Percentiles rank a stretch among this genome's conserved stretches.
Conservation (phyloP, 2,113 vertebrate genomes). For the Caracal caracal region DNA sequence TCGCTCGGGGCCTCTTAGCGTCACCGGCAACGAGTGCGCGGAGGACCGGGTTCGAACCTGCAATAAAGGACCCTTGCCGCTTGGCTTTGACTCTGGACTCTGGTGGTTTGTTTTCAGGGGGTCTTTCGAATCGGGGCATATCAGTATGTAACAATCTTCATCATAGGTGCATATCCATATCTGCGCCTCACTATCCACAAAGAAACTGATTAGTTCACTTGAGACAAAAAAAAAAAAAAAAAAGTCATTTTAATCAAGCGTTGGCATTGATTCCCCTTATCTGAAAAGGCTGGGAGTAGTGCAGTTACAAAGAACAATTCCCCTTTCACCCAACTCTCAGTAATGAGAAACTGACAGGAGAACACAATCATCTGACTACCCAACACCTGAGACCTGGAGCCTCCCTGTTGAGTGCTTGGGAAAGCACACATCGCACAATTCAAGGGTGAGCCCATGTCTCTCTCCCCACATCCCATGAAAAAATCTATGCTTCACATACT, state of each 20-base stretch:
- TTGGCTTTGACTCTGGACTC: no score
- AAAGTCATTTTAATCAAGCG: constrained; percentile 22
- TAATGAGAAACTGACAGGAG: constrained; percentile 64
- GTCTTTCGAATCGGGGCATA: no score
- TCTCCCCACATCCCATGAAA: constrained; percentile 30
- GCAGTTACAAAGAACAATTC: constrained; percentile 63
- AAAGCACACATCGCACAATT: constrained; percentile 57
- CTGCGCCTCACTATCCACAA: background rate
- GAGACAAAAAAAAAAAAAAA: constrained; percentile 11
- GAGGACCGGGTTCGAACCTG: no score
- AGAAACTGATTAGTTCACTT: constrained; percentile 10
- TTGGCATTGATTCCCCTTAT: background rate
- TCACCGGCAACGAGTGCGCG: no score
- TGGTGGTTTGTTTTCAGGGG: no score
- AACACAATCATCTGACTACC: constrained; percentile 53
- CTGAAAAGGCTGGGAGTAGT: background rate
- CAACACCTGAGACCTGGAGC: constrained; percentile 60
- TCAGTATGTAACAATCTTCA: background rate
- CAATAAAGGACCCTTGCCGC: no score
- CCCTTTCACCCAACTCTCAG: constrained; percentile 68
- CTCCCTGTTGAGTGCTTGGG: background rate
- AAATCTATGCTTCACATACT: constrained; percentile 64
- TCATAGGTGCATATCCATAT: background rate
- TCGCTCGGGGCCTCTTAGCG: no score
- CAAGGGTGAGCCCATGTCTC: background rate